Conservation (phyloP, 2,113 vertebrate genomes). For the Boulengerochromis microlepis region DNA sequence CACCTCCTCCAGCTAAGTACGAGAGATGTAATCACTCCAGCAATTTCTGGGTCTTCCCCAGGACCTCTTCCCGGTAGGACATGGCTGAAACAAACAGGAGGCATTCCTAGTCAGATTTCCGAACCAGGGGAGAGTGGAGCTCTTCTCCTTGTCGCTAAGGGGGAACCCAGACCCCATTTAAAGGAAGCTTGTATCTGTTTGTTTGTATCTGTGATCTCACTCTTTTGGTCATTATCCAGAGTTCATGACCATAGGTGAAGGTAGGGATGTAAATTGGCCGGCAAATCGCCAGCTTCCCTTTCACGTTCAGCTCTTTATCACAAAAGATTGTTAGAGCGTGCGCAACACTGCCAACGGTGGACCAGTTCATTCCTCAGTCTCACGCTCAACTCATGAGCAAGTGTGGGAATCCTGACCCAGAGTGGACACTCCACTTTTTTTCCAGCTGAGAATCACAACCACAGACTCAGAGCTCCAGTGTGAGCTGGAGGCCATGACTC, state of each 20-base stretch:
- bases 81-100: neutral
- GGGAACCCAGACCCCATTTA: neutral
- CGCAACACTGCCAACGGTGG: neutral
- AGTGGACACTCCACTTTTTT: neutral
- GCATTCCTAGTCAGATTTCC: neutral
- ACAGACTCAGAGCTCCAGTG: neutral
- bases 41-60: neutral
- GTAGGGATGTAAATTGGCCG: fast-evolving
- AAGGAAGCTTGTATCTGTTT: neutral
- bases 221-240: fast-evolving
- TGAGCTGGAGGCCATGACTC: neutral
- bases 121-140: neutral
- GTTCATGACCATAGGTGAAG: neutral
- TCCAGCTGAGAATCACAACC: neutral
- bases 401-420: neutral
- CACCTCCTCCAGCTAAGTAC: neutral
- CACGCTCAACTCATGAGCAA: neutral
- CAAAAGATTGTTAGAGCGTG: neutral
- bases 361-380: neutral
- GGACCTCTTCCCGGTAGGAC: neutral
- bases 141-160: fast-evolving
- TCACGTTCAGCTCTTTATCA: fast-evolving
- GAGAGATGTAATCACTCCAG: neutral
- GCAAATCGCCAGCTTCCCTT: neutral
- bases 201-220: neutral